Conservation (phyloP, 2,113 vertebrate genomes). For the Tichodroma muraria region DNA sequence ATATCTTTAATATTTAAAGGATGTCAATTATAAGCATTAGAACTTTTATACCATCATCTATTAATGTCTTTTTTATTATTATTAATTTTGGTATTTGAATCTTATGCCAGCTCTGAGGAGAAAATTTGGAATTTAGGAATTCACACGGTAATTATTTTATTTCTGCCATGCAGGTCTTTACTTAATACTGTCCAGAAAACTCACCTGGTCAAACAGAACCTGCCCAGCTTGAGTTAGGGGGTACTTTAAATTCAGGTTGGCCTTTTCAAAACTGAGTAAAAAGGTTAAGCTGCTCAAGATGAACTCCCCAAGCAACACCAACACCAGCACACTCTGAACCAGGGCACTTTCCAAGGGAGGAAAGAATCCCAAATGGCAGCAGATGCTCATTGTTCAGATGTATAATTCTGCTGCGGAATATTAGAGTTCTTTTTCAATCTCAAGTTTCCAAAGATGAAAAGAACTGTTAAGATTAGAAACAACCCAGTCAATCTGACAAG, state of each 20-base stretch:
- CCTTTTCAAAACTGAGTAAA: not conserved
- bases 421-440: not conserved
- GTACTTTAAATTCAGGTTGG: not conserved
- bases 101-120: not conserved
- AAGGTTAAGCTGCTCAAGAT: not conserved
- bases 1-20: not conserved
- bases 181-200: not conserved
- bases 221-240: not conserved
- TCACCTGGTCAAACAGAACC: not conserved
- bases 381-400: not conserved
- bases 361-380: not conserved
- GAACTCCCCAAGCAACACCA: not conserved
- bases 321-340: not conserved
- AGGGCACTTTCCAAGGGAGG: not conserved
- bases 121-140: not conserved
- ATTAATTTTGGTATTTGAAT: not conserved
- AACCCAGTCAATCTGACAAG: not conserved
- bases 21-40: not conserved
- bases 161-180: not conserved
- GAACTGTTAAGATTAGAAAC: not conserved
- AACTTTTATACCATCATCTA: not conserved
- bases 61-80: not conserved
- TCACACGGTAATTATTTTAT: not conserved
- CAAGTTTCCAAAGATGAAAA: not conserved
- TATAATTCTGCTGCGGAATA: not conserved